Conservation (phyloP, 64 coral and sea anemone species). For the Porites lutea region DNA sequence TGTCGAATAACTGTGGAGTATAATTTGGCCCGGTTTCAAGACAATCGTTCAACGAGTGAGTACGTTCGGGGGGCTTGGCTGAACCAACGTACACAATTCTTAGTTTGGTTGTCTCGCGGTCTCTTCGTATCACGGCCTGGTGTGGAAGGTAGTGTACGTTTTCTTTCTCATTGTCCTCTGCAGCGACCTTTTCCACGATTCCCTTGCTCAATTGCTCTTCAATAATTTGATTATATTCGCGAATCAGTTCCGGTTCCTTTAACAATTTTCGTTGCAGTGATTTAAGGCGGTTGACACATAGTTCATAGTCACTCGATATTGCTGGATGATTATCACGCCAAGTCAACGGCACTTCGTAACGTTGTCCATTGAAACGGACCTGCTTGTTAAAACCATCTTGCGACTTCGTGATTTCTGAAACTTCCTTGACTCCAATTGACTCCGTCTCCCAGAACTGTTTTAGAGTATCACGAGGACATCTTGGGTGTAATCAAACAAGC, state of each 20-base stretch:
- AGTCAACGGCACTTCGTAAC: background rate
- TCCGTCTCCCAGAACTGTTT: conserved; percentile 58
- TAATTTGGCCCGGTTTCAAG: no score
- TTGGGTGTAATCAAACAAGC: conserved; percentile 18
- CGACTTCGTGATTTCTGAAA: background rate
- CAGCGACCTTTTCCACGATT: background rate
- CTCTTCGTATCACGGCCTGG: no score
- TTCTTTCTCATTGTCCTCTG: background rate
- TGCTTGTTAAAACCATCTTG: background rate
- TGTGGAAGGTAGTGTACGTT: no score
- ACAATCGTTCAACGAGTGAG: no score
- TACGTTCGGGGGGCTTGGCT: no score
- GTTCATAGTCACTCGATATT: background rate
- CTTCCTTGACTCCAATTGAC: background rate
- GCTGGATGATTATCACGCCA: background rate
- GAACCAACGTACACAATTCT: no score
- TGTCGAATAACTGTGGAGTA: conserved; percentile 2
- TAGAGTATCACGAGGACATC: conserved; percentile 43
- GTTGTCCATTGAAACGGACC: background rate
- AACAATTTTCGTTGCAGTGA: no score
- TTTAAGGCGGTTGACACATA: background rate
- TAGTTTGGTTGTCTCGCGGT: no score
- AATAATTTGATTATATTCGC: no score
- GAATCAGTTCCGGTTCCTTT: no score
- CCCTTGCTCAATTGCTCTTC: no score